These are phyloP conservation scores for Metopolophium dirhodum DNA, from an alignment of 1,140 invertebrate genomes.

Conservation along the genomic window DNA sequence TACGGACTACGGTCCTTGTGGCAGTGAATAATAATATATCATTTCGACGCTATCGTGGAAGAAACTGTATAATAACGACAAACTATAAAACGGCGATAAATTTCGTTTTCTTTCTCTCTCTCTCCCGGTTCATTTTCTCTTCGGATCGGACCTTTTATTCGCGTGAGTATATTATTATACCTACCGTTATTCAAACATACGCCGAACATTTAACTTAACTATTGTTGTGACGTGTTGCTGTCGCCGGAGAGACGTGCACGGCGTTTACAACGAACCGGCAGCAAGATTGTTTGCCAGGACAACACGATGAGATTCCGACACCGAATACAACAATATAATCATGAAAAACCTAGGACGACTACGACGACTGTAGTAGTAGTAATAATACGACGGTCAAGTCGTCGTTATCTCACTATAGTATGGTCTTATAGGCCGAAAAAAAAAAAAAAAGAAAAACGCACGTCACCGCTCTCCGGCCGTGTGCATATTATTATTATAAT, in stretches of 20 bases:
- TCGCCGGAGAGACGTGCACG: not conserved
- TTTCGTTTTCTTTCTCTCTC: not conserved
- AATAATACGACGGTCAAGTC: not conserved
- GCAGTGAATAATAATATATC: not conserved
- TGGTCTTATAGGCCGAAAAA: not conserved
- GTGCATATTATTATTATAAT: not conserved
- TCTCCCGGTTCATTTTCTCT: not conserved
- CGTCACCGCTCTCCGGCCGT: too few species aligned
- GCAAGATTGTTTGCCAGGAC: not conserved
- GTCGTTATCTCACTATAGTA: not conserved
- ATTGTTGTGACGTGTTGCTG: not conserved
- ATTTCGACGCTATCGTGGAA: not conserved
- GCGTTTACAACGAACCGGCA: not conserved
- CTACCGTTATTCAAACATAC: not conserved
- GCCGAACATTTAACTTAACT: not conserved
- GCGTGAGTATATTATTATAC: not conserved
- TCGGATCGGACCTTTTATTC: not conserved
- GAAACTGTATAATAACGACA: not conserved
- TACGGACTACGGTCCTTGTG: not conserved
- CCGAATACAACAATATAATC: not conserved
- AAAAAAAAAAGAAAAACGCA: not conserved
- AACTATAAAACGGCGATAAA: not conserved
- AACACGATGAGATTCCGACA: not conserved
- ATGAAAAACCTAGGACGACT: not conserved
- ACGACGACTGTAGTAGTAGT: not conserved